phyloP scores from a whole-genome alignment of 2,113 vertebrate species.

The human region DNA sequence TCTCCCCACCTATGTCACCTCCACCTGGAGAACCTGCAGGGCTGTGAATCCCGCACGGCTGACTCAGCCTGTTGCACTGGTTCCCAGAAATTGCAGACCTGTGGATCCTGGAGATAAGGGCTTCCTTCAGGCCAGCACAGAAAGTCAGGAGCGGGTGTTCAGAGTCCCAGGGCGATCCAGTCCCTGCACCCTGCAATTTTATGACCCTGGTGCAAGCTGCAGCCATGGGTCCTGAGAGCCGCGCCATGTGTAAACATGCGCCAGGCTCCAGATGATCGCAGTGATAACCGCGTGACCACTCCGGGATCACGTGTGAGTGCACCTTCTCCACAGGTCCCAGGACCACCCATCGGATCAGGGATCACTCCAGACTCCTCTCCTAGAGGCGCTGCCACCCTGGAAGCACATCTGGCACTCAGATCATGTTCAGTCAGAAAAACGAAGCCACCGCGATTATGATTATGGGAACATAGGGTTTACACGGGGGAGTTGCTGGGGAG shows the following conservation, averaged over 20 bases:
- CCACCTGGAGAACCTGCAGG: not conserved
- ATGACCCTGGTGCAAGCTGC: too few relatives aligned
- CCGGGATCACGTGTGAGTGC: too few relatives aligned
- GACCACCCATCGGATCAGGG: not conserved
- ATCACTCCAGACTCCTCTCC: not conserved
- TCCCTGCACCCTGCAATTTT: not conserved
- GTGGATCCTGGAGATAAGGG: not conserved
- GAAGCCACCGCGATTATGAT: not conserved
- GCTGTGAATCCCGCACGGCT: too few relatives aligned
- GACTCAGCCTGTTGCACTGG: accelerated
- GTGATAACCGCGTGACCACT: not conserved
- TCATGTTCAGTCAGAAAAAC: not conserved
- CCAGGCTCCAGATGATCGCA: not conserved
- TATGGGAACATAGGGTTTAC: not conserved
- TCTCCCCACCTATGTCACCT: accelerated
- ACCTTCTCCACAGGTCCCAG: too few relatives aligned
- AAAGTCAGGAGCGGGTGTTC: accelerated
- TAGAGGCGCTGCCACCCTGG: not conserved
- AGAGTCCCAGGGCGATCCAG: not conserved
- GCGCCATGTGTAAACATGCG: accelerated
- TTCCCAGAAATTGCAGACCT: not conserved
- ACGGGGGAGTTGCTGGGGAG: not conserved
- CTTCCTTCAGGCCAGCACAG: not conserved
- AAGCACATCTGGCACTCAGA: not conserved
- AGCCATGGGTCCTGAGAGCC: not conserved